Conservation (phyloP, 2,113 vertebrate species). For the Pardalotus punctatus region DNA sequence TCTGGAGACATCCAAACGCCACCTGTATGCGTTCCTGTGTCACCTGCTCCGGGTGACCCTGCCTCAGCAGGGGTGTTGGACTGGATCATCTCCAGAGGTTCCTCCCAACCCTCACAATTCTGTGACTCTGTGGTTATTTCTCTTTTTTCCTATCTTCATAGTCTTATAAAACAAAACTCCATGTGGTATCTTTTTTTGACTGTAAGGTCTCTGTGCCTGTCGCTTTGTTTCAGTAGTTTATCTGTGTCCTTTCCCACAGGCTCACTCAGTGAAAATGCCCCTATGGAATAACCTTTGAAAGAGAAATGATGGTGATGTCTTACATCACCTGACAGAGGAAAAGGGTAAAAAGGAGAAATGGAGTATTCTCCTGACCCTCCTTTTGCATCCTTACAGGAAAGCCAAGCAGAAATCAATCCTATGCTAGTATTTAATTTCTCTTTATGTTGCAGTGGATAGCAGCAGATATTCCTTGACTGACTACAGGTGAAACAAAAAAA, state of each 20-base stretch:
- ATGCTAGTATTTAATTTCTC: neutral
- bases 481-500: neutral
- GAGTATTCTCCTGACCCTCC: neutral
- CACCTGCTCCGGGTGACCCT: neutral
- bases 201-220: neutral
- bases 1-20: neutral
- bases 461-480: neutral
- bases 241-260: neutral
- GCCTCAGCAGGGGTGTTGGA: neutral
- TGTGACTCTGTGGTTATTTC: neutral
- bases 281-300: neutral
- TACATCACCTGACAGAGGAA: neutral
- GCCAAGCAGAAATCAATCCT: neutral
- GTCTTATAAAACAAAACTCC: neutral
- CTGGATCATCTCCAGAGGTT: neutral
- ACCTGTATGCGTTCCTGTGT: neutral
- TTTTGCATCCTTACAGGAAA: neutral
- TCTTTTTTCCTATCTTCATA: neutral
- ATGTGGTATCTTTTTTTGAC: neutral
- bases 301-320: neutral
- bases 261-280: neutral
- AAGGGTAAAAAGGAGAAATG: neutral
- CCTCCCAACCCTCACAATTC: neutral
- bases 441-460: neutral
- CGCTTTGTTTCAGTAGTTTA: neutral